phyloP scores from a whole-genome alignment of 2,888 invertebrate genomes.

The Hedya salicella region DNA sequence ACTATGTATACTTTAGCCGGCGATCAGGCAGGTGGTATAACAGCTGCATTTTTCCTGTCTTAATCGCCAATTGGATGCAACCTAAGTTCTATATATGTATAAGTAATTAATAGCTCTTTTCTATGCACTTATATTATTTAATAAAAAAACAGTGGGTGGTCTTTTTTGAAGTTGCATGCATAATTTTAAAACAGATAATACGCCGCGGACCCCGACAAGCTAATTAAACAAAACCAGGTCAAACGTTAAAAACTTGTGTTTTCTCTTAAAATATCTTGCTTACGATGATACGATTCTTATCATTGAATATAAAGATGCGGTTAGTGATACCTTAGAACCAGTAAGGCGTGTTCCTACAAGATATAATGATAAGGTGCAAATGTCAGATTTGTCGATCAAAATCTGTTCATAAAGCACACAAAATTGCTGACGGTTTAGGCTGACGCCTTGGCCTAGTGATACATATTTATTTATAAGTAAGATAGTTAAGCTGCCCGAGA shows the following conservation, averaged over 20 bases:
- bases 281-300: slow-evolving; percentile 22
- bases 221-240: slow-evolving; percentile 12
- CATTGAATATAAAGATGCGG: slow-evolving; percentile 15
- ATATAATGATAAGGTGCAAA: not conserved
- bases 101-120: not conserved
- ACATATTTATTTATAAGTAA: not conserved
- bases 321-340: slow-evolving; percentile 3
- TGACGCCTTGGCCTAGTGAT: slow-evolving; percentile 33
- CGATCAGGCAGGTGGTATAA: slow-evolving; percentile 10
- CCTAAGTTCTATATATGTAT: not conserved
- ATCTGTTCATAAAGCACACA: slow-evolving; percentile 10
- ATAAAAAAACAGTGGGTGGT: not conserved
- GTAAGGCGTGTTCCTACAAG: not conserved
- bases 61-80: not conserved
- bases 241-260: slow-evolving; percentile 19
- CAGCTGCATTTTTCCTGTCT: not conserved
- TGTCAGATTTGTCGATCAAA: slow-evolving; percentile 16
- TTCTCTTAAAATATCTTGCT: slow-evolving; percentile 24
- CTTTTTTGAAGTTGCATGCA: not conserved
- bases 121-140: not conserved
- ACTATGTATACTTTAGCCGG: slow-evolving; percentile 15
- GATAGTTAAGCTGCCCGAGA: not conserved
- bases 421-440: not conserved
- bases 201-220: not conserved
- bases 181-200: not conserved